These are phyloP conservation scores for Orientallactaga bullata DNA, from an alignment of 2,113 vertebrate species.

Conservation along the genomic window DNA sequence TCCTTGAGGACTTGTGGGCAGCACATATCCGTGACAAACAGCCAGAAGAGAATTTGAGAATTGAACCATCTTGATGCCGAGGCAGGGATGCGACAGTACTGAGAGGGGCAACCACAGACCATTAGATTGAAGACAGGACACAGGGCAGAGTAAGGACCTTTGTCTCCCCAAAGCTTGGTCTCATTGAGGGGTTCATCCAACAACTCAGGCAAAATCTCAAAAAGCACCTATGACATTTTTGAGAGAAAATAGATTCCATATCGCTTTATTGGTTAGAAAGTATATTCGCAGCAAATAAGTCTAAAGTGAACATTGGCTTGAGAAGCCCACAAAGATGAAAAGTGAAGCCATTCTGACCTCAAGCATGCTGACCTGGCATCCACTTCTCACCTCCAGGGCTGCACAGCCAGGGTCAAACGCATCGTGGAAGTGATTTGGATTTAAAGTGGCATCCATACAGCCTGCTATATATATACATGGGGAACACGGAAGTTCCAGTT, in stretches of 20 bases:
- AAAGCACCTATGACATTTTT: background rate
- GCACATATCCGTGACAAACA: background rate
- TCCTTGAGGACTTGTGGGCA: too few species aligned
- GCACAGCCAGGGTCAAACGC: background rate
- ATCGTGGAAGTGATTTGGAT: too few species aligned
- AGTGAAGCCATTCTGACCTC: background rate
- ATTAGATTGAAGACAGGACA: background rate
- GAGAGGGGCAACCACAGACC: background rate
- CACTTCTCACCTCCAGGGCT: background rate
- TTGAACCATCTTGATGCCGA: background rate
- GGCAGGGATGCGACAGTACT: background rate
- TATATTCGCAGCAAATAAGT: background rate
- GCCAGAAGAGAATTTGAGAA: background rate
- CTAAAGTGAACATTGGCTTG: background rate
- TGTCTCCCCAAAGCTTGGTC: background rate
- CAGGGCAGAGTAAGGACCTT: background rate
- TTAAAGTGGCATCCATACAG: too few species aligned
- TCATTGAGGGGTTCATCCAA: background rate
- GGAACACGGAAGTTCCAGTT: background rate
- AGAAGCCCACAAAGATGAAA: background rate
- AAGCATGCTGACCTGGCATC: too few species aligned
- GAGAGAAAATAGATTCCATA: background rate
- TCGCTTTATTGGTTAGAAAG: background rate
- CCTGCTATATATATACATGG: too few species aligned
- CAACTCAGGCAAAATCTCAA: background rate